Conservation (phyloP, 2,113 vertebrate species). For the Myotis yumanensis region DNA sequence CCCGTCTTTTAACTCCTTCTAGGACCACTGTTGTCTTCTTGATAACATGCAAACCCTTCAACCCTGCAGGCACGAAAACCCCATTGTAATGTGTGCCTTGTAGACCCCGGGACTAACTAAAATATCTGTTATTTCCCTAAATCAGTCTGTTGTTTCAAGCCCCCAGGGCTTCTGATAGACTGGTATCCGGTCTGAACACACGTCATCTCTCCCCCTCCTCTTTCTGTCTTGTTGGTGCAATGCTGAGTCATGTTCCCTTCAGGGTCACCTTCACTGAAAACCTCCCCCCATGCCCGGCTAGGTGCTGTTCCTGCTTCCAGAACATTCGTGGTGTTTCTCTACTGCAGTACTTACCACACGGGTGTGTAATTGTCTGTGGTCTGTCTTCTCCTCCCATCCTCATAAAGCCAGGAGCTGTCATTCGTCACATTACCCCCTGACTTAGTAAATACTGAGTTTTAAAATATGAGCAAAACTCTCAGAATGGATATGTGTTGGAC, state of each 20-base stretch:
- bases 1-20: not conserved
- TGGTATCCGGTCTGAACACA: not conserved
- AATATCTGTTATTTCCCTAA: not conserved
- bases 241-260: not conserved
- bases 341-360: not conserved
- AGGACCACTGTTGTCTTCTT: not conserved
- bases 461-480: conserved; percentile 19
- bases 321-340: not conserved
- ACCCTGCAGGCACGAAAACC: fast-evolving
- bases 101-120: not conserved
- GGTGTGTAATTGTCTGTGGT: not conserved
- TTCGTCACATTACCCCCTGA: not conserved
- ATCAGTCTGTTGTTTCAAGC: not conserved
- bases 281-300: fast-evolving
- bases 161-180: not conserved
- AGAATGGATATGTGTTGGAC: conserved; percentile 1
- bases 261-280: not conserved
- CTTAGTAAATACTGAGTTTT: conserved; percentile 27
- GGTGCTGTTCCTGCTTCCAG: not conserved
- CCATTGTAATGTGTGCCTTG: not conserved
- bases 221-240: not conserved
- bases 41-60: not conserved
- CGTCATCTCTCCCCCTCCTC: not conserved
- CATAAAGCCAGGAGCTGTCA: not conserved
- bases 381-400: not conserved